Percentiles rank a stretch among this genome's conserved stretches.
phyloP scores from a whole-genome alignment of 2,113 vertebrate species.

The Calyptomena viridis region DNA sequence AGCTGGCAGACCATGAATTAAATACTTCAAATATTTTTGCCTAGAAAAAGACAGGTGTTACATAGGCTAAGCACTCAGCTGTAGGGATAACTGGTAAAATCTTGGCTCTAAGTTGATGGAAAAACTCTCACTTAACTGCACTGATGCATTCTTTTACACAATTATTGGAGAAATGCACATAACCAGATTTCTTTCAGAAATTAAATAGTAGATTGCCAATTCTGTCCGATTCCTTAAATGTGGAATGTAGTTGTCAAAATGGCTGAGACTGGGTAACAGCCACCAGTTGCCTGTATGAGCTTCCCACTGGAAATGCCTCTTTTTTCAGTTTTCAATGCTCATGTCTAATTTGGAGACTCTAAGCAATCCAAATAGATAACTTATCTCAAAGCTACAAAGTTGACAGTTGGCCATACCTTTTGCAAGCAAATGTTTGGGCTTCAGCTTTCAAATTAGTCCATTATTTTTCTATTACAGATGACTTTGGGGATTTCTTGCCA shows the following conservation, averaged over 20 bases:
- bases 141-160: background rate
- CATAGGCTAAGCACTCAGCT: background rate
- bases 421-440: background rate
- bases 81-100: background rate
- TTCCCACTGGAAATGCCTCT: background rate
- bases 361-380: background rate
- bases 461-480: background rate
- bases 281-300: background rate
- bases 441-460: background rate
- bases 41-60: background rate
- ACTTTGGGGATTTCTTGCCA: background rate
- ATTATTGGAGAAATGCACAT: background rate
- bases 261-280: background rate
- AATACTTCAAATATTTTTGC: background rate
- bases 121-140: background rate
- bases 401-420: background rate
- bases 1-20: background rate
- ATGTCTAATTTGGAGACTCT: background rate
- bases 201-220: background rate
- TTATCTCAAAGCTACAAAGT: background rate
- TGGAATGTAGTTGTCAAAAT: background rate
- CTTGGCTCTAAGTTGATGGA: background rate
- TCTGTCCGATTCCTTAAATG: background rate
- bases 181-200: background rate
- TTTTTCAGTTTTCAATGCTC: background rate